A percentile compares a stretch with the other conserved stretches of the same genome.
Evolutionary conservation across 2,888 invertebrate genomes (phyloP).

Genomic region (Micoletzkya japonica): DNA sequence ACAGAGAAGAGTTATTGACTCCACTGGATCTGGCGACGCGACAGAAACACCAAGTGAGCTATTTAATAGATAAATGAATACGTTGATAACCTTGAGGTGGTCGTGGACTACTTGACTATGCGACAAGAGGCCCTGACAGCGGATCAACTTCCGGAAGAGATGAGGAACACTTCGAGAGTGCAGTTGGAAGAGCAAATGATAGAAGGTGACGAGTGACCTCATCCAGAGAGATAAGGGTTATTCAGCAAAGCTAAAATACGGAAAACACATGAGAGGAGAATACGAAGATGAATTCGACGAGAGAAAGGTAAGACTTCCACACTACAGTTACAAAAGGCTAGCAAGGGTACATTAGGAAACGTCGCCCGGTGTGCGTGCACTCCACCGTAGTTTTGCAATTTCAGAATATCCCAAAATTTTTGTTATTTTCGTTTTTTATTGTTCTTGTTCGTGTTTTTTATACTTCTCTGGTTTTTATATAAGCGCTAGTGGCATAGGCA

Average conservation of each 20-base stretch:
- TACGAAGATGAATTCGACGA: constrained; percentile 2
- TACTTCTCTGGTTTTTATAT: too few species aligned
- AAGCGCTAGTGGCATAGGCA: too few species aligned
- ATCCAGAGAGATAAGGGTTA: not conserved
- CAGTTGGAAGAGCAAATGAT: constrained; percentile 29
- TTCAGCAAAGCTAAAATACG: constrained; percentile 30
- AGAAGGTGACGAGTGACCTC: not conserved
- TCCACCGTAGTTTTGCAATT: too few species aligned
- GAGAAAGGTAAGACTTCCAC: constrained; percentile 13
- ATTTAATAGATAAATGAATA: not conserved
- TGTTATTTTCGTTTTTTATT: too few species aligned
- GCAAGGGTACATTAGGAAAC: too few species aligned
- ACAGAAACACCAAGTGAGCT: constrained; percentile 40
- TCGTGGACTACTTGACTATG: constrained; percentile 51
- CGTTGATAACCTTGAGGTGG: constrained; percentile 28
- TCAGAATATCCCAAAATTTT: too few species aligned
- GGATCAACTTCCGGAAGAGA: constrained; percentile 34
- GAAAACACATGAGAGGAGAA: constrained; percentile 26
- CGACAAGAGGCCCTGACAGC: constrained; percentile 36
- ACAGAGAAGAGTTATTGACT: constrained; percentile 46
- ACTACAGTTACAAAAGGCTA: too few species aligned
- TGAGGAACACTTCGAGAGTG: constrained; percentile 35
- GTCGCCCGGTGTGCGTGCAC: too few species aligned
- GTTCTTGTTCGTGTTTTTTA: too few species aligned
- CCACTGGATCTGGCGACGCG: constrained; percentile 54